Base-by-base conservation (phyloP, 1,140 invertebrate genomes). In the Drosophila repletoides region DNA sequence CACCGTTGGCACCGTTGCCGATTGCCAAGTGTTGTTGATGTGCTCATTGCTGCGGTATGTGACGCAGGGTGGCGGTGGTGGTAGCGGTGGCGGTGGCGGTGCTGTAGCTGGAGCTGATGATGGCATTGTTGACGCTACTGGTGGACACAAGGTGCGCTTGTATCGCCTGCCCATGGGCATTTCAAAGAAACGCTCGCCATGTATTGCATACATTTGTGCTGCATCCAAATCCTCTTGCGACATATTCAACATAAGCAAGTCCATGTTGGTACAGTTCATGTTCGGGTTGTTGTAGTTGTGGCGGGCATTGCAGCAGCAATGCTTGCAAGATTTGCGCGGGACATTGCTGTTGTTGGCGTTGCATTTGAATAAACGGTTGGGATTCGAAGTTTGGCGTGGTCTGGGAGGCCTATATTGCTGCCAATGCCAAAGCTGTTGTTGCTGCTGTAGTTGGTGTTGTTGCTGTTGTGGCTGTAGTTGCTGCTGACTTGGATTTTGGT, bases 111-210 rank as follows among this genome's bases (percentile, higher is more conserved):
- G 9, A 38, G 9, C 6, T 17, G 6, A n/a, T n/a, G n/a, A n/a
- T 24, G 12, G n/a, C 21, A 26, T 14, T 0, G 33, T 5, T 7
- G 45, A 10, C 2, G 19, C 9, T 5, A 7, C 5, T 10, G 41
- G 26, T n/a, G 46, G 12, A 64, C 51, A 22, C 9, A 55, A 0
- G 9, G n/a, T 55, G n/a, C 24, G 52, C 0, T 24, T 45, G 26
- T 71, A 71, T 0, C 53, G 9, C 5, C 40, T 38, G 9, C 53
- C 68, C 46, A 60, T 71, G 6, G 68, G 46, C 68, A 66, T 67
- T 22, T 71, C 40, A 24, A 71, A 71, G 38, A 71, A 71, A 3
- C 26, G 26, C 9, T 71, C 63, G 10, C 68, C 68, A 29, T 71
- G 22, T 19, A 71, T 71, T 0, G 68, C 68, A 46, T 71, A 59